Conservation (phyloP, 2,888 invertebrate genomes). For the Chrysopilus asiliformis region DNA sequence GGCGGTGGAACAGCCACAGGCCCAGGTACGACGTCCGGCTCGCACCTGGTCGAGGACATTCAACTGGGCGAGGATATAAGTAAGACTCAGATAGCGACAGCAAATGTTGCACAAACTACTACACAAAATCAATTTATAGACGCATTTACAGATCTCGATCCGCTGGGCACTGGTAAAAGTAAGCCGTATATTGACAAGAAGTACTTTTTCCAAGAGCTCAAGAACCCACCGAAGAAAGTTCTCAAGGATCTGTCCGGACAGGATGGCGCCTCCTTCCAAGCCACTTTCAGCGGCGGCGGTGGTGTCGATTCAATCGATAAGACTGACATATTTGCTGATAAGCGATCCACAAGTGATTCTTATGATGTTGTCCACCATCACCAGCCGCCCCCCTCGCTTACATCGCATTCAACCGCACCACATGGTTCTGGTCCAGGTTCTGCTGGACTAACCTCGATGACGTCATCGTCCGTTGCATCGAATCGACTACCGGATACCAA, state of each 20-base stretch:
- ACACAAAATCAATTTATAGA: slow-evolving; percentile 43
- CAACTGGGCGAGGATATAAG: slow-evolving; percentile 7
- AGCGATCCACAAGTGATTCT: neutral
- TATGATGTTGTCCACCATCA: neutral
- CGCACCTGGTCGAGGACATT: slow-evolving; percentile 8
- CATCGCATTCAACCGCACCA: slow-evolving; percentile 1
- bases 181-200: slow-evolving; percentile 91
- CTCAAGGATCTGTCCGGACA: slow-evolving; percentile 60
- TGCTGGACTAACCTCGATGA: slow-evolving; percentile 7
- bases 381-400: neutral
- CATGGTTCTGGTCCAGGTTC: slow-evolving; percentile 12
- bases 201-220: slow-evolving; percentile 90
- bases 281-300: slow-evolving; percentile 11
- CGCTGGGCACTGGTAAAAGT: slow-evolving; percentile 79
- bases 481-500: neutral
- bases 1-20: slow-evolving; percentile 2
- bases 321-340: no score
- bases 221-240: slow-evolving; percentile 87
- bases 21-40: neutral
- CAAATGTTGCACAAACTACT: slow-evolving; percentile 17
- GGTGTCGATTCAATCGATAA: neutral
- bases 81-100: slow-evolving; percentile 5
- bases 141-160: slow-evolving; percentile 88
- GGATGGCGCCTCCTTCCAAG: slow-evolving; percentile 14
- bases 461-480: neutral